Percentiles rank a stretch among this genome's conserved stretches.
These are phyloP conservation scores for Chouioia cunea DNA, from an alignment of 2,888 invertebrate genomes.

Conservation along the genomic window DNA sequence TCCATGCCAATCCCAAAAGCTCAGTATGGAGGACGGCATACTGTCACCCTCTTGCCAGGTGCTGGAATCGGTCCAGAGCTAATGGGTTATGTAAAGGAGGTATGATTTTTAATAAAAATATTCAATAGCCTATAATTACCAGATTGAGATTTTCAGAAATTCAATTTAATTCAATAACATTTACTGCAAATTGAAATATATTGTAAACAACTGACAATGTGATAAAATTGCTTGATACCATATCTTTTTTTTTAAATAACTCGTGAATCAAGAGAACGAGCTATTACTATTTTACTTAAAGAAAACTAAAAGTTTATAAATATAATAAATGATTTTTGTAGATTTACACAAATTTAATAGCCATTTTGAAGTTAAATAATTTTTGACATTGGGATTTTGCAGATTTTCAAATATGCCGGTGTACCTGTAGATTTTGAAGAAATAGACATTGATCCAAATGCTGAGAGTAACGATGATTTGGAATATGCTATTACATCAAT, in stretches of 20 bases:
- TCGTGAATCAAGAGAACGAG: too few species aligned
- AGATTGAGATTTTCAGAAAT: too few species aligned
- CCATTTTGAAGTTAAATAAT: neutral
- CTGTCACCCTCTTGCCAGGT: constrained; percentile 94
- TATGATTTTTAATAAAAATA: constrained; percentile 71
- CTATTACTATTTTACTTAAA: too few species aligned
- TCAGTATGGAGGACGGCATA: constrained; percentile 95
- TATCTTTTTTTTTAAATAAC: too few species aligned
- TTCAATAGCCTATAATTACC: neutral
- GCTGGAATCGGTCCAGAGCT: constrained; percentile 98
- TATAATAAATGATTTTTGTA: too few species aligned
- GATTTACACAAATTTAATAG: neutral
- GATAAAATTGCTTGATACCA: too few species aligned
- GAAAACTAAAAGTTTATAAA: too few species aligned
- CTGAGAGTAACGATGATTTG: constrained; percentile 86
- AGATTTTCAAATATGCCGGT: constrained; percentile 78
- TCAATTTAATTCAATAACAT: too few species aligned
- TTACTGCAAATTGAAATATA: too few species aligned
- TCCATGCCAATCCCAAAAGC: constrained; percentile 76
- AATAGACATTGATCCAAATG: constrained; percentile 86
- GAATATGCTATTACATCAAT: constrained; percentile 95
- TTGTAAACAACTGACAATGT: too few species aligned
- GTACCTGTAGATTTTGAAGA: constrained; percentile 97
- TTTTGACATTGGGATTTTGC: neutral
- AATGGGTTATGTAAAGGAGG: constrained; percentile 91